Conservation (phyloP, 2,113 vertebrate species). For the Carollia perspicillata region DNA sequence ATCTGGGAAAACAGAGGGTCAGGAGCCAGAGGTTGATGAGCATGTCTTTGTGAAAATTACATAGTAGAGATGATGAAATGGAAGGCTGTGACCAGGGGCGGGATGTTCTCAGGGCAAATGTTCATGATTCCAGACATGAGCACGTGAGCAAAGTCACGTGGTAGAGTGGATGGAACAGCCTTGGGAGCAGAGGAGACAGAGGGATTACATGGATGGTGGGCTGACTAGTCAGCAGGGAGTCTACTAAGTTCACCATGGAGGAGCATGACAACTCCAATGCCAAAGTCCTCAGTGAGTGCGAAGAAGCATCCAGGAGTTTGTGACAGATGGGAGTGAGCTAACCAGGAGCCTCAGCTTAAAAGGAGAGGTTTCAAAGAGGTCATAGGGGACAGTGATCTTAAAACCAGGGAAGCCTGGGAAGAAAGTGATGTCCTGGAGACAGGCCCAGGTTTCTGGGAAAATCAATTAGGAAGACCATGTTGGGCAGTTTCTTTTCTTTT, state of each 20-base stretch:
- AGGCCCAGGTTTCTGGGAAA: neutral
- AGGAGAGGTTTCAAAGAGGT: neutral
- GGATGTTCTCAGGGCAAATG: neutral
- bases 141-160: neutral
- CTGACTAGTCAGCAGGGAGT: neutral
- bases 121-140: neutral
- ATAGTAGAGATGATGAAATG: neutral
- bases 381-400: neutral
- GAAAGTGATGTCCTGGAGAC: neutral
- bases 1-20: neutral
- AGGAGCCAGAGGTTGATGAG: neutral
- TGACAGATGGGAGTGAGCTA: neutral
- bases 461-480: neutral
- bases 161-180: neutral
- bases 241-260: neutral
- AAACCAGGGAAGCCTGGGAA: neutral
- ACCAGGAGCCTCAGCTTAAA: neutral
- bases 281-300: neutral
- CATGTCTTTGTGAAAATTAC: neutral
- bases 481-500: neutral
- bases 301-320: neutral
- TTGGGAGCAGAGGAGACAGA: neutral
- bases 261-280: too few species aligned
- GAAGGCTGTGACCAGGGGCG: neutral
- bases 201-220: neutral